Conservation (phyloP, 2,113 vertebrate species). For the Poecile atricapillus region DNA sequence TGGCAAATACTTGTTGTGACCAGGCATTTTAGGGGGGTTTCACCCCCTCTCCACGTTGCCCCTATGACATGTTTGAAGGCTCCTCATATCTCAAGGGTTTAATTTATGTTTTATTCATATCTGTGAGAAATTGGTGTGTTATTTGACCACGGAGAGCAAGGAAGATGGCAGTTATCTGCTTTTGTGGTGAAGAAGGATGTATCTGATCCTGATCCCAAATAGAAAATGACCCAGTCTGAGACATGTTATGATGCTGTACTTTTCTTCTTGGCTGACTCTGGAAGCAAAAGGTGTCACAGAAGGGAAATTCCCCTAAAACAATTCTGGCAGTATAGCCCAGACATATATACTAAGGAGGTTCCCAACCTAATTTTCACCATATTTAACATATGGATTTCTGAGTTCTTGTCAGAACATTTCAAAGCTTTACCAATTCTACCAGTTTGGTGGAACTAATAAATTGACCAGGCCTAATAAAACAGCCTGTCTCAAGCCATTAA, state of each 20-base stretch:
- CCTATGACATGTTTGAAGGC: fast-evolving
- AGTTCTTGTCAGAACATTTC: neutral
- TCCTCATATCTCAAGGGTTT: neutral
- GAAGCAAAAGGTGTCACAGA: neutral
- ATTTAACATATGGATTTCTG: neutral
- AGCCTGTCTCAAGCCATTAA: neutral
- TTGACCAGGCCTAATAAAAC: neutral
- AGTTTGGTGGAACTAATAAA: neutral
- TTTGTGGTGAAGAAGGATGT: neutral
- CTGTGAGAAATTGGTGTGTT: neutral
- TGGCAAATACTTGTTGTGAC: neutral
- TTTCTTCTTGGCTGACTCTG: neutral
- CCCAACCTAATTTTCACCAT: neutral
- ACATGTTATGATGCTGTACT: neutral
- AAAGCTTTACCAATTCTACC: neutral
- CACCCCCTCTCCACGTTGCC: neutral
- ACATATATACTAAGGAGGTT: neutral
- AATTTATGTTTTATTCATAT: neutral
- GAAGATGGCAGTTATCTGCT: neutral
- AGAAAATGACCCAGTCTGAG: neutral
- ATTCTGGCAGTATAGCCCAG: neutral
- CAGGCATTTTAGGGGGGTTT: neutral
- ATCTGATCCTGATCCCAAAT: neutral
- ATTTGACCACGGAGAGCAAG: neutral
- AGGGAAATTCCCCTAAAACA: neutral